Evolutionary conservation across 2,113 vertebrate species (phyloP), one percentile per base, ranked within the genome.

Genomic region (Sapajus apella): DNA sequence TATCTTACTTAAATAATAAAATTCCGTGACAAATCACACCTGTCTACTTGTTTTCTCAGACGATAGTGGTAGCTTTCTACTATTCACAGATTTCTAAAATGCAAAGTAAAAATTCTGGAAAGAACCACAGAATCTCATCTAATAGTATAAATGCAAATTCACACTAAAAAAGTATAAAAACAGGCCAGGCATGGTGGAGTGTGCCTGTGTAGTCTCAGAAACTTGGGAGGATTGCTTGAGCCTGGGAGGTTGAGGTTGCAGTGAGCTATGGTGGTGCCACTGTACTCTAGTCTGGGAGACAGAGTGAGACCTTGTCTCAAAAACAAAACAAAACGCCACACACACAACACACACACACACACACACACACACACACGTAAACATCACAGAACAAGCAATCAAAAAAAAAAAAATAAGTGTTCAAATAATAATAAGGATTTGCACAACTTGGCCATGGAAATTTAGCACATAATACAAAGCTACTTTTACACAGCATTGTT

Each of bases 21-120:
- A 68, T 80, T 40, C 76, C 52, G 12, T 23, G 16, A 66, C 37
- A 75, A 58, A 61, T 84, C 87, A 37, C 20, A 83, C 52, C 84
- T 27, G 37, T 58, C 75, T 88, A 79, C 45, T 61, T n/a, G 45
- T 86, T 85, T 66, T n/a, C 91, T 96, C 50, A 68, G 73, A 77
- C 55, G 83, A 93, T 40, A 52, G 23, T 8, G 23, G 52, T 16
- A 89, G 83, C 55, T 68, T 94, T 87, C 52, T 89, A 40, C 25
- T 77, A 56, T 14, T 8, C 37, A 12, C 16, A 83, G 66, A 86
- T 61, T 94, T 93, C 73, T 92, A 66, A 93, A 87, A 73, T 14
- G 70, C n/a, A 76, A 86, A 93, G 58, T 32, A 80, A 64, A 89
- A 80, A 37, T 58, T n/a, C 80, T 77, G 56, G 87, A 95, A 93